A percentile compares a stretch with the other conserved stretches of the same genome.
Conservation (phyloP, 2,797 vertebrate genomes). For the Lepidocolaptes lacrymiger region DNA sequence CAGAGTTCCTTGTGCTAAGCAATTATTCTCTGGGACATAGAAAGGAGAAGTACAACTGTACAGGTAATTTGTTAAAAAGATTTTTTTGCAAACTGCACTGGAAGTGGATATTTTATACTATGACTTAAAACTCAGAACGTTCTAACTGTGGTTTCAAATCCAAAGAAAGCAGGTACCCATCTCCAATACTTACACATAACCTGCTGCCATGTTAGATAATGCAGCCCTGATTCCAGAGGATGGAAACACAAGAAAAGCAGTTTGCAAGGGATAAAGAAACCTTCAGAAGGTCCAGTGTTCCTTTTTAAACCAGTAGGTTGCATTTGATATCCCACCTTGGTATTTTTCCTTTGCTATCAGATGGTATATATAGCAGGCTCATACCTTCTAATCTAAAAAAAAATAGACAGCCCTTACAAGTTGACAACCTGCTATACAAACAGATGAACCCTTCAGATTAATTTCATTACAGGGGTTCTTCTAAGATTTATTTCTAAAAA, state of each 20-base stretch:
- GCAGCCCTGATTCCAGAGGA: neutral
- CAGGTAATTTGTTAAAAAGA: neutral
- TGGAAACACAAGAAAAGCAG: neutral
- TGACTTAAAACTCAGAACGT: neutral
- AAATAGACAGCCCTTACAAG: neutral
- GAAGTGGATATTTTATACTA: neutral
- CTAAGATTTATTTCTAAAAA: neutral
- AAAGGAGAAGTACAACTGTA: neutral
- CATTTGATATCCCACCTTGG: neutral
- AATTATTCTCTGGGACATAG: neutral
- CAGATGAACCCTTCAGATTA: neutral
- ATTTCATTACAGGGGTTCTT: neutral
- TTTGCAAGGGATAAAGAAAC: neutral
- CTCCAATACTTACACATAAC: neutral
- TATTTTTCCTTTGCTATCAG: neutral
- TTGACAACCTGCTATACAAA: neutral
- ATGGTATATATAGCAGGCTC: neutral
- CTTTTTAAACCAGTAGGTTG: neutral
- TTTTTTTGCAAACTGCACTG: neutral
- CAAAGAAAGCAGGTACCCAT: neutral
- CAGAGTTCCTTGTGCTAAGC: neutral
- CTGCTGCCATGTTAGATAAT: neutral
- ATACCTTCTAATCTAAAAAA: neutral
- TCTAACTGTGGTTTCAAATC: neutral
- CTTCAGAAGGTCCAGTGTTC: neutral